Base-by-base conservation (phyloP, 2,888 invertebrate species). In the Caenorhabditis uteleia region DNA sequence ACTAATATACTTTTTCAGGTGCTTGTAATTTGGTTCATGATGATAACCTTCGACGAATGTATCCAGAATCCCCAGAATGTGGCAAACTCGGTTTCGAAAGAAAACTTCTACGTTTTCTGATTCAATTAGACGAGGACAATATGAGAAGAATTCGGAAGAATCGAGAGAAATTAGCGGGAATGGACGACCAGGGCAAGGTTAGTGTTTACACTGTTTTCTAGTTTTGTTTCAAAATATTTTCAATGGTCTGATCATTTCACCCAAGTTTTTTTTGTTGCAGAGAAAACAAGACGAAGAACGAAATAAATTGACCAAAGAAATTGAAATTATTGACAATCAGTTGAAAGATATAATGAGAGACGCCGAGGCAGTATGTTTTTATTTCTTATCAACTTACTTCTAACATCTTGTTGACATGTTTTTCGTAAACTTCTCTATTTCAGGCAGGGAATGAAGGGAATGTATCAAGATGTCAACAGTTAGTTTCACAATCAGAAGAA, bases 21-120 rank as follows among this genome's bases (percentile, higher is more conserved):
- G 90, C 89, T 0, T 98, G 97, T 84, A 88, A 90, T 0, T 91
- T 93, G 84, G 90, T 95, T 7, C 98, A 98, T 81, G 97, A 98
- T 85, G 97, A 97, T 82, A 92, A 93, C 84, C 90, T 94, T 3
- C 90, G 91, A 74, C 89, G 90, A 62, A 87, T 93, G 80, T 98
- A 87, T 47, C 66, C 67, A 5, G 60, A 40, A 27, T 49, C 68
- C 18, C 47, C 53, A 20, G 68, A 68, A 20, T 77, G 71, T 38
- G 75, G 68, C 33, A 71, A 71, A 47, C 50, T 79, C n/a, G 77
- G 77, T 5, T 79, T 77, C 45, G 79, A 78, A 46, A 54, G 56
- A 27, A 55, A 60, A 14, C 74, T 78, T 44, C 60, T 75, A 3
- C 42, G 67, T 8, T 74, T 62, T 50, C 36, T 67, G 20, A 55